Evolutionary conservation across 2,888 invertebrate species (phyloP).

Genomic region (Linnaemya vulpina): DNA sequence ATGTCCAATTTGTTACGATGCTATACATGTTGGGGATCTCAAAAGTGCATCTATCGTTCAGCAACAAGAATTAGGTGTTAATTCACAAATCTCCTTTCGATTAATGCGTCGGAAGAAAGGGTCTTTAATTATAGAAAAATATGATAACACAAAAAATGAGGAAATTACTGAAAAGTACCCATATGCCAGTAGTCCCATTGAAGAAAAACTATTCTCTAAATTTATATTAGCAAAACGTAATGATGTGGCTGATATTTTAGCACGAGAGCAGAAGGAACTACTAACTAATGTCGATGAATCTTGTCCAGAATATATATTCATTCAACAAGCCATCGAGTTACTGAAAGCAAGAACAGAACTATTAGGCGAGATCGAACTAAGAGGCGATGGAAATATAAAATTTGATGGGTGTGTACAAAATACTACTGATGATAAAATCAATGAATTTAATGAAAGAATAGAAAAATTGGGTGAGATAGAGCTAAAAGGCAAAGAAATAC

Average conservation of each 20-base stretch:
- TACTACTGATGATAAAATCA: background rate
- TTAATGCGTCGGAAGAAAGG: conserved; percentile 93
- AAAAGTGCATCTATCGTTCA: conserved; percentile 87
- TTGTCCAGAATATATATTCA: conserved; percentile 92
- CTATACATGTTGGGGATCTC: conserved; percentile 90
- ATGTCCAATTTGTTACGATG: conserved; percentile 96
- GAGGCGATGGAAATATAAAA: conserved; percentile 41
- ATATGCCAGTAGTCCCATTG: conserved; percentile 83
- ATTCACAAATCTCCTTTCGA: conserved; percentile 89
- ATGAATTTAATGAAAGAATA: conserved; percentile 2
- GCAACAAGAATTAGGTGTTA: conserved; percentile 83
- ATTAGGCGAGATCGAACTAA: conserved; percentile 74
- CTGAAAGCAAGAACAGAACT: conserved; percentile 82
- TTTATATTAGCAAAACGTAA: conserved; percentile 88
- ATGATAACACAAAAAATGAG: conserved; percentile 40
- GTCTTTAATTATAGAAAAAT: conserved; percentile 80
- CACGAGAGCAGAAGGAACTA: conserved; percentile 89
- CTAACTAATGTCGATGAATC: conserved; percentile 87
- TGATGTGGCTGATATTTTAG: conserved; percentile 89
- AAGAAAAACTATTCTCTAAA: conserved; percentile 85
- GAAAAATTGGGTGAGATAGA: no score
- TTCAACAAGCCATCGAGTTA: conserved; percentile 91
- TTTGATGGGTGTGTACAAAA: background rate
- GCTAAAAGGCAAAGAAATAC: no score
- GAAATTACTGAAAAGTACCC: conserved; percentile 78